A percentile compares a stretch with the other conserved stretches of the same genome.
phyloP scores from a whole-genome alignment of 1,140 invertebrate species.

The Globodera ellingtonae region DNA sequence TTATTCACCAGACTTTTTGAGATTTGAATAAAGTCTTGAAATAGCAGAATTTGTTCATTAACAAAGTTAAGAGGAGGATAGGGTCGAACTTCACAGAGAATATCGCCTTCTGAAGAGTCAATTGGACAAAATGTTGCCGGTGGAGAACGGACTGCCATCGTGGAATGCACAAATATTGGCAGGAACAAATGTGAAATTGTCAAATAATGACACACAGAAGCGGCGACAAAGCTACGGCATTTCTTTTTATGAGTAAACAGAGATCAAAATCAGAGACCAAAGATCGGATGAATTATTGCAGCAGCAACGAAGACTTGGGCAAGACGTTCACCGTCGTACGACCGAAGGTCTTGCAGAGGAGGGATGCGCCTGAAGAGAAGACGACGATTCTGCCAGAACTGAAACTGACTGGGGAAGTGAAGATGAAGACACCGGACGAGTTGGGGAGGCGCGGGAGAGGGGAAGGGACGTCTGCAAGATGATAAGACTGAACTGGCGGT shows the following conservation, averaged over 20 bases:
- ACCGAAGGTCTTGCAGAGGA: background rate
- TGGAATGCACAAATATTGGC: slow-evolving; percentile 57
- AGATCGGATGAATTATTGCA: background rate
- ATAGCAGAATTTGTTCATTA: too few relatives aligned
- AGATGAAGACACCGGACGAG: background rate
- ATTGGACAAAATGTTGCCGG: slow-evolving; percentile 52
- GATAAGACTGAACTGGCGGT: background rate
- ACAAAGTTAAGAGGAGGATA: slow-evolving; percentile 54
- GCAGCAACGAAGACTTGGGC: background rate
- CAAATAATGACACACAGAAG: background rate
- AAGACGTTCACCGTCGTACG: background rate
- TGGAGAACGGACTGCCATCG: slow-evolving; percentile 46
- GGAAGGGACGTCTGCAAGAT: background rate
- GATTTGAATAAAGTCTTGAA: too few relatives aligned
- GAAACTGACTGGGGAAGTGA: background rate
- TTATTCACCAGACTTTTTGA: too few relatives aligned
- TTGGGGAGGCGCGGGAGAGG: background rate
- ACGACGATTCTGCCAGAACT: background rate
- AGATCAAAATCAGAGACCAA: background rate
- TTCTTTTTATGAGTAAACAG: background rate
- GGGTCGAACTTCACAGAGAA: slow-evolving; percentile 52
- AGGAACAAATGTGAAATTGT: slow-evolving; percentile 13
- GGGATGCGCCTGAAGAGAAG: background rate
- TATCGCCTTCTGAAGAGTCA: slow-evolving; percentile 61
- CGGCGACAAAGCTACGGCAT: background rate